These are phyloP conservation scores for Microctonus hyperodae DNA, from an alignment of 2,888 invertebrate species.

Conservation along the genomic window DNA sequence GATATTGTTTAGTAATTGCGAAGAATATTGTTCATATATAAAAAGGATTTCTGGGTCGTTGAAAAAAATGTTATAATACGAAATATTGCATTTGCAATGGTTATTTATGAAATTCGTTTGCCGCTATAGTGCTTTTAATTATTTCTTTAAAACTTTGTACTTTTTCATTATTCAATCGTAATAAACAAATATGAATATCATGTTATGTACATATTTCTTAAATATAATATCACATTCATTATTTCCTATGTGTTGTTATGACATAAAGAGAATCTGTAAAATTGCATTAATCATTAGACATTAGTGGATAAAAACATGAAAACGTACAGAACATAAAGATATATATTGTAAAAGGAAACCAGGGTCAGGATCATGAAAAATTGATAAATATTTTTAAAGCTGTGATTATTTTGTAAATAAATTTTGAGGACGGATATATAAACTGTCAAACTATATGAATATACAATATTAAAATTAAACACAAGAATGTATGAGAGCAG, in stretches of 20 bases:
- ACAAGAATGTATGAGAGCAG: not conserved
- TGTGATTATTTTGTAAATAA: no score
- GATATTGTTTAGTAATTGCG: constrained; percentile 1
- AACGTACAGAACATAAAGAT: not conserved
- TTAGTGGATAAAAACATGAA: not conserved
- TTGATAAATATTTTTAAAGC: no score
- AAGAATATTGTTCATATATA: not conserved
- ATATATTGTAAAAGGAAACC: not conserved
- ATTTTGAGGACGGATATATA: no score
- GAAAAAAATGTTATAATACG: not conserved
- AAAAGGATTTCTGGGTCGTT: not conserved
- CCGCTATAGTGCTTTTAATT: no score
- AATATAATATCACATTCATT: not conserved
- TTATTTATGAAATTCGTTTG: not conserved
- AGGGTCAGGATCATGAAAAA: not conserved
- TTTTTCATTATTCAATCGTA: not conserved
- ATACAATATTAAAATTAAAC: not conserved
- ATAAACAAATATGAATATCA: not conserved
- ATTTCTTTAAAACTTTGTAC: not conserved
- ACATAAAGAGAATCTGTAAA: not conserved
- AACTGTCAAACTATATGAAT: no score
- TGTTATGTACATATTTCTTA: not conserved
- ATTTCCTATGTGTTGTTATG: not conserved
- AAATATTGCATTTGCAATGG: not conserved
- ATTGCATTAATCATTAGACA: not conserved